A percentile compares a stretch with the other conserved stretches of the same genome.
phyloP scores from a whole-genome alignment of 2,888 invertebrate species.

The Glaucopsyche alexis region DNA sequence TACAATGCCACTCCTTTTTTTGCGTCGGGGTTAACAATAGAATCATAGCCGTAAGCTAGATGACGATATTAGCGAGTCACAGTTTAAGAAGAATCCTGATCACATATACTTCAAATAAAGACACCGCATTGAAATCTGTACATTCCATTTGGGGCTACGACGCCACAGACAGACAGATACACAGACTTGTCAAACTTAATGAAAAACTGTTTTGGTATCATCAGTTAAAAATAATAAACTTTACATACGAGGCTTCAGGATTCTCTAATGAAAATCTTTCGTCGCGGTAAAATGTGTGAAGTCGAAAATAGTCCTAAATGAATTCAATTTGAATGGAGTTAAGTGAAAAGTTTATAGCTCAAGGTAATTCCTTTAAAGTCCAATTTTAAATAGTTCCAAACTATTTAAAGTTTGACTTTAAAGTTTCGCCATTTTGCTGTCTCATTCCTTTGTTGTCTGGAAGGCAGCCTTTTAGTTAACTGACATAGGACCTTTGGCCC shows the following conservation, averaged over 20 bases:
- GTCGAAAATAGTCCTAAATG: background rate
- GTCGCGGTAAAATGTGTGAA: conserved; percentile 3
- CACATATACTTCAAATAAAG: too few species aligned
- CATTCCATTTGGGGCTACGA: too few species aligned
- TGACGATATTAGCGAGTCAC: too few species aligned
- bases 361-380: conserved; percentile 15
- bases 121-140: too few species aligned
- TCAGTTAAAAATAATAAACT: too few species aligned
- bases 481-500: background rate
- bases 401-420: conserved; percentile 17
- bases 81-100: too few species aligned
- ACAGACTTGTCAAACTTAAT: too few species aligned
- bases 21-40: too few species aligned
- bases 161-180: too few species aligned
- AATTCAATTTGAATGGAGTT: conserved; percentile 15
- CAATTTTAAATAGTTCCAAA: conserved; percentile 20
- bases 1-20: too few species aligned
- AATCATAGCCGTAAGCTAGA: too few species aligned
- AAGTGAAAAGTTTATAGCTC: conserved; percentile 7
- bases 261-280: background rate
- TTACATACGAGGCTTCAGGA: background rate
- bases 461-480: conserved; percentile 15
- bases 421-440: conserved; percentile 1
- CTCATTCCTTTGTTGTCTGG: conserved; percentile 13
- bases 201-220: too few species aligned